These are phyloP conservation scores for Linurgus olivaceus DNA, from an alignment of 2,797 vertebrate species.

Conservation along the genomic window DNA sequence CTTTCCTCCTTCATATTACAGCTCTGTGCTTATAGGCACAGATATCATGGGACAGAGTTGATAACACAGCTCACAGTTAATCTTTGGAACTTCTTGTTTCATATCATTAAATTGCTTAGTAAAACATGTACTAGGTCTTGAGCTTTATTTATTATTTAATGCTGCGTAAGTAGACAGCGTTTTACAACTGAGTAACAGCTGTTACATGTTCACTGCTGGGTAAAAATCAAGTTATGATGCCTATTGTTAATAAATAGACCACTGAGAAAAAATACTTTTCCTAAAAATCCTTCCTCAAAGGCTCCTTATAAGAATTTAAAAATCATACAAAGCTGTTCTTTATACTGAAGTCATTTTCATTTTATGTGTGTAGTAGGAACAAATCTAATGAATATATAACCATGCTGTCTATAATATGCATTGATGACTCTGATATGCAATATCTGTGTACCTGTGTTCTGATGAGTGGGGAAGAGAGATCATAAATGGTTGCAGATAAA, in stretches of 20 bases:
- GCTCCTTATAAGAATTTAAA: background rate
- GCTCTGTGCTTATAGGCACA: background rate
- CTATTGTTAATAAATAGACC: background rate
- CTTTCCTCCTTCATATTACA: background rate
- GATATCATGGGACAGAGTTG: background rate
- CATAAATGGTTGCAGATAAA: background rate
- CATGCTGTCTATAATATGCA: background rate
- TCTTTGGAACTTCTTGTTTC: conserved; percentile 36
- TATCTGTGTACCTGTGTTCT: background rate
- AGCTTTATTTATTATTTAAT: conserved; percentile 36
- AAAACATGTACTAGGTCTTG: background rate
- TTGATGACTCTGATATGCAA: background rate
- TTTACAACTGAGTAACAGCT: conserved; percentile 22
- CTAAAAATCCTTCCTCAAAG: background rate
- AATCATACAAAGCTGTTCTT: background rate
- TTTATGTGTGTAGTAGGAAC: background rate
- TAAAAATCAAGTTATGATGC: background rate
- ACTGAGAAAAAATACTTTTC: background rate
- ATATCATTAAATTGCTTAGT: background rate
- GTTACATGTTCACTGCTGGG: background rate
- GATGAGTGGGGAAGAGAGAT: background rate
- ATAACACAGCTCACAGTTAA: background rate
- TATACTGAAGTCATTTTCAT: background rate
- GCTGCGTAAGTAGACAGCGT: background rate
- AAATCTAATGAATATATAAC: background rate